Conservation (phyloP, 2,113 vertebrate genomes). For the Hoplias malabaricus region DNA sequence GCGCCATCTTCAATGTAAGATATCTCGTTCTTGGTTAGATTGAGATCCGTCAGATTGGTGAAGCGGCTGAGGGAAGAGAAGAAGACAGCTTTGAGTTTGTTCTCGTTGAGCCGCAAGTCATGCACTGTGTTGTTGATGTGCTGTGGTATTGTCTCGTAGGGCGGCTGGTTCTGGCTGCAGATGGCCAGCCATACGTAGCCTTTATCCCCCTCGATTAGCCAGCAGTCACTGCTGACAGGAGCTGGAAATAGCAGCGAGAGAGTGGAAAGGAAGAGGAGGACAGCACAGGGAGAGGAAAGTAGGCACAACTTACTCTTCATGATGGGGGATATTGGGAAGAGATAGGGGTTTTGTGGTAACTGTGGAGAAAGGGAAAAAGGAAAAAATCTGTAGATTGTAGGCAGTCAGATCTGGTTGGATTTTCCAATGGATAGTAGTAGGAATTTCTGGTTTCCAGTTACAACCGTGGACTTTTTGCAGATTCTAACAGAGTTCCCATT, state of each 20-base stretch:
- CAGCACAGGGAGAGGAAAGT: constrained; percentile 25
- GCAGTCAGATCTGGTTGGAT: background rate
- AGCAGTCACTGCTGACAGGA: constrained; percentile 84
- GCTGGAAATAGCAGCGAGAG: constrained; percentile 71
- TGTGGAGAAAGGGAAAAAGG: constrained; percentile 38
- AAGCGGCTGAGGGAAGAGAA: constrained; percentile 95
- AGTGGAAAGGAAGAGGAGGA: constrained; percentile 57
- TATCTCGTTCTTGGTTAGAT: constrained; percentile 98
- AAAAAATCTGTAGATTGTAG: constrained; percentile 34
- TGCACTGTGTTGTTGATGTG: constrained; percentile 99
- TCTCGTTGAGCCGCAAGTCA: constrained; percentile 93
- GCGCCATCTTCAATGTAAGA: constrained; percentile 95
- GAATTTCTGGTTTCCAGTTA: constrained; percentile 61
- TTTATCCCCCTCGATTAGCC: constrained; percentile 98
- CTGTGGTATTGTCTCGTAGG: constrained; percentile 96
- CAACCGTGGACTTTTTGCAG: constrained; percentile 58
- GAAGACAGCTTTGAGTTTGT: constrained; percentile 93
- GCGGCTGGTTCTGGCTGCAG: constrained; percentile 99
- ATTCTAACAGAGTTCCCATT: constrained; percentile 62
- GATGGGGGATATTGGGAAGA: constrained; percentile 43
- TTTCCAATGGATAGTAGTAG: constrained; percentile 4
- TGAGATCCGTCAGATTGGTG: constrained; percentile 95
- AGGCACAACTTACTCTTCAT: constrained; percentile 62
- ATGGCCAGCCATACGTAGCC: constrained; percentile 98
- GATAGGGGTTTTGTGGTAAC: constrained; percentile 15